Evolutionary conservation across 2,888 invertebrate species (phyloP), one percentile per base, ranked within the genome.

Genomic region (Tortricodes alternella): DNA sequence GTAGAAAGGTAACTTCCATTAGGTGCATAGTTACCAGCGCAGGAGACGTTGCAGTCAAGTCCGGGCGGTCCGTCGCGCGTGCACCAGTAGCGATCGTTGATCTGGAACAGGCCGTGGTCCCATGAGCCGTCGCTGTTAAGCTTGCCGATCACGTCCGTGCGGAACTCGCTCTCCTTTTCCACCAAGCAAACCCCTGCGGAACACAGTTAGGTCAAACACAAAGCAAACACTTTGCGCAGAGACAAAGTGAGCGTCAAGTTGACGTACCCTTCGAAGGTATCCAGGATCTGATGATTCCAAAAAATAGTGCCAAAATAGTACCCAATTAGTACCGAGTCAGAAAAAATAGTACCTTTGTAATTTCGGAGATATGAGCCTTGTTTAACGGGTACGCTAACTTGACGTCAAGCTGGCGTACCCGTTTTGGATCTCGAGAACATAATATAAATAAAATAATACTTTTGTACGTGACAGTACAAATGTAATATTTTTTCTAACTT

Each of bases 151-250:
- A 74, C 76, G 46, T 74, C 71, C 0, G 91, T 87, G 53, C 83
- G 80, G 21, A 82, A 74, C 0, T 70, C 66, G 59, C 88, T 88
- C 64, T 88, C 89, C 6, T 73, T 71, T 62, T 85, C 76, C 4
- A 81, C 76, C 29, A 89, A 62, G 56, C 89, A 89, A 7, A 88
- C 71, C 89, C 89, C 78, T 78, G 52, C 9, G 55, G 49, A 13
- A n/a, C 27, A 18, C 18, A 9, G 24, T 24, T 24, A 9, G 6
- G 6, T 16, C 21, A 3, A 7, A 5, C 9, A 6, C 15, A 43
- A 41, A 5, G 5, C 23, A 3, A n/a, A 11, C 19, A 9, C 38
- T n/a, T 11, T 11, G 2, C 7, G 6, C 3, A 6, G 3, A 15
- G 34, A 13, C 2, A 29, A 6, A 29, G 2, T 29, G n/a, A n/a